Conservation (phyloP, 2,113 vertebrate species). For the Pipa parva region DNA sequence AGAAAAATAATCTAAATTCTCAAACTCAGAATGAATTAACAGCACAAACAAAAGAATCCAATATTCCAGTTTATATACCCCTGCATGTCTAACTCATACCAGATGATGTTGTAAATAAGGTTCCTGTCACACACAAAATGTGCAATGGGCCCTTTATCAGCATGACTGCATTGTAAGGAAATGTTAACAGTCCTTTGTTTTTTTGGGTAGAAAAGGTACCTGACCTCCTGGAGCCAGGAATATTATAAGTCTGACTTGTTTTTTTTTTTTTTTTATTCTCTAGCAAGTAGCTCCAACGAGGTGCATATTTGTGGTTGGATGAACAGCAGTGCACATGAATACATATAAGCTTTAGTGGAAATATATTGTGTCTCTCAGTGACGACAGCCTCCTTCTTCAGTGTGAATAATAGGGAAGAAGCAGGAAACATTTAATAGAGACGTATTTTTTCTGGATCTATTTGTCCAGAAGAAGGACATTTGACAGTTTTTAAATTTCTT, state of each 20-base stretch:
- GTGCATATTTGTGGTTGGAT: conserved; percentile 10
- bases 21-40: conserved; percentile 12
- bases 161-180: conserved; percentile 15
- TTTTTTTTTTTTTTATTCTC: background rate
- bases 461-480: too few relatives aligned
- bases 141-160: conserved; percentile 10
- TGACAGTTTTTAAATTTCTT: too few relatives aligned
- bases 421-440: conserved; percentile 11
- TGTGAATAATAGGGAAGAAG: background rate
- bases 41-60: conserved; percentile 15
- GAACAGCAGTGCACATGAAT: background rate
- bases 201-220: background rate
- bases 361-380: background rate
- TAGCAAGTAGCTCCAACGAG: background rate
- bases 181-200: conserved; percentile 21
- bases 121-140: conserved; percentile 17
- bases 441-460: too few relatives aligned
- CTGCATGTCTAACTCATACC: conserved; percentile 23
- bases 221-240: conserved; percentile 10
- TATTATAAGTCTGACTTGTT: conserved; percentile 2
- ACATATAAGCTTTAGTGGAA: background rate
- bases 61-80: conserved; percentile 23
- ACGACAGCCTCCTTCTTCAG: background rate
- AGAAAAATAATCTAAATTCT: conserved; percentile 17
- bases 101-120: conserved; percentile 32